Evolutionary conservation across 1,140 invertebrate species (phyloP).

Genomic region (Sycobia sp.): DNA sequence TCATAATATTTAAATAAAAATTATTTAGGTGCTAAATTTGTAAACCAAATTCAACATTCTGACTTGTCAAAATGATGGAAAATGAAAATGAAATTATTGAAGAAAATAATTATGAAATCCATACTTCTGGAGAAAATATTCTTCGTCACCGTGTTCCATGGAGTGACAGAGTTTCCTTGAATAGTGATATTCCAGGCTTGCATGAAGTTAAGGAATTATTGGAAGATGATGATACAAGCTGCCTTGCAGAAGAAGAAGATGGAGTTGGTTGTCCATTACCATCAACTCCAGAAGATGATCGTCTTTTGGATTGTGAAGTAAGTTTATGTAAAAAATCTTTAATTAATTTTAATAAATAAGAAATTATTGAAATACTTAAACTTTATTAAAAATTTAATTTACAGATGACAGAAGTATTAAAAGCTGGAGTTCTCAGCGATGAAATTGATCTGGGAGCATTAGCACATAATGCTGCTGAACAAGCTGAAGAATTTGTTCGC

Average conservation of each 20-base stretch:
- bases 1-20: too few relatives aligned
- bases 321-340: constrained; percentile 10
- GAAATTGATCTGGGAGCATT: constrained; percentile 82
- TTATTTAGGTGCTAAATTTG: too few relatives aligned
- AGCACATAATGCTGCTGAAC: constrained; percentile 87
- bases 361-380: neutral
- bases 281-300: constrained; percentile 84
- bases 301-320: constrained; percentile 78
- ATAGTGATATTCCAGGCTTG: constrained; percentile 54
- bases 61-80: constrained; percentile 17
- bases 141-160: constrained; percentile 57
- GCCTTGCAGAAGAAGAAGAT: constrained; percentile 75
- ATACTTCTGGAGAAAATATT: constrained; percentile 34
- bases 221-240: constrained; percentile 66
- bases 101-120: constrained; percentile 31
- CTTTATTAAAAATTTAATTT: neutral
- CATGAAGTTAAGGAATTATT: constrained; percentile 62
- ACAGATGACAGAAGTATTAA: constrained; percentile 81
- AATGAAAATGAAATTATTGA: constrained; percentile 28
- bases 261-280: constrained; percentile 81
- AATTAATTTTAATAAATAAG: neutral
- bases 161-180: constrained; percentile 53
- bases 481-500: constrained; percentile 92
- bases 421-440: constrained; percentile 80
- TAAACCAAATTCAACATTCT: too few relatives aligned